Base-by-base conservation (phyloP, 2,888 invertebrate species). In the Muscina levida region DNA sequence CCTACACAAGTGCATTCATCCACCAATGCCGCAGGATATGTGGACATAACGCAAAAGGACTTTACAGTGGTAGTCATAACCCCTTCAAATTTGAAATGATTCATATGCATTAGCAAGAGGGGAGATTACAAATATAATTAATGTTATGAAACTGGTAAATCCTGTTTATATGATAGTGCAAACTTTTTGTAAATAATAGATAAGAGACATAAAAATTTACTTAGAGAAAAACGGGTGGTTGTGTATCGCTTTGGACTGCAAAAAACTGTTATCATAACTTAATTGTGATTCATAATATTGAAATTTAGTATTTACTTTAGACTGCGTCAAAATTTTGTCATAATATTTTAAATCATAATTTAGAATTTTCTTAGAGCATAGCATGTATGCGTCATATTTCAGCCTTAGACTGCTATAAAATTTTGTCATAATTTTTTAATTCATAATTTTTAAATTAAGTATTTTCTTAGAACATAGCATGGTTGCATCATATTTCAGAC, bases 331-430 rank as follows among this genome's bases (percentile, higher is more conserved):
- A n/a, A n/a, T n/a, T n/a, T n/a, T n/a, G n/a, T n/a, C n/a, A n/a
- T n/a, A n/a, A 59, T 11, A 59, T 59, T 37, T 59, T 19, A 59
- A 59, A 37, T 59, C 10, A 39, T 59, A 17, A 39, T n/a, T n/a
- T n/a, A n/a, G n/a, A n/a, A n/a, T n/a, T n/a, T n/a, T n/a, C n/a
- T n/a, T n/a, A n/a, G n/a, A n/a, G n/a, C n/a, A n/a, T n/a, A n/a
- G n/a, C 15, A 15, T 46, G 2, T 48, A 10, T 3, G 8, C 19
- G n/a, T 48, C 17, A 48, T 48, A 8, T 11, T 31, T 0, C 37
- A 17, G 31, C 57, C 17, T 31, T 57, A 13, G 11, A 31, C 15
- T 17, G 17, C 26, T n/a, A n/a, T n/a, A n/a, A n/a, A n/a, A n/a
- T n/a, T n/a, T n/a, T n/a, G n/a, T n/a, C n/a, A n/a, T n/a, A n/a